Evolutionary conservation across 2,888 invertebrate species (phyloP).

Genomic region (Harpalus rubripes): DNA sequence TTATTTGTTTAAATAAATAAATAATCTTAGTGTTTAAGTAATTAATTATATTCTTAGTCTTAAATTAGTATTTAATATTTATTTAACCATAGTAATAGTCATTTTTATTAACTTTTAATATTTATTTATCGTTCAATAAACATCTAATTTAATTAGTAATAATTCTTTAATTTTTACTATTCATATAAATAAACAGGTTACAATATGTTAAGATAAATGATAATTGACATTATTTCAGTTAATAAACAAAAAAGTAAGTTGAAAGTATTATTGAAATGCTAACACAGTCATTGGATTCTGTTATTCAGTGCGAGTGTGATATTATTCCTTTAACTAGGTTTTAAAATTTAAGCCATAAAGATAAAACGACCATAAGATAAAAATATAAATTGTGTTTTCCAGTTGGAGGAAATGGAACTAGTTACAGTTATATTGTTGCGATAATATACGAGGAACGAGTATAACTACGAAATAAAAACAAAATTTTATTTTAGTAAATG

Average conservation of each 20-base stretch:
- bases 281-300: neutral
- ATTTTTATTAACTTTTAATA: too few species aligned
- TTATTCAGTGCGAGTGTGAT: neutral
- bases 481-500: neutral
- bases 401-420: neutral
- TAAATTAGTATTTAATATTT: too few species aligned
- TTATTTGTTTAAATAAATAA: too few species aligned
- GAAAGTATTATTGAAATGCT: neutral
- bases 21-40: too few species aligned
- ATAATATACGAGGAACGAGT: neutral
- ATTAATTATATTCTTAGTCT: too few species aligned
- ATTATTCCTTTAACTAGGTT: neutral
- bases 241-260: neutral
- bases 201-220: too few species aligned
- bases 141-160: too few species aligned
- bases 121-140: too few species aligned
- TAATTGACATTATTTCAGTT: neutral
- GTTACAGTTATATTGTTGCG: neutral
- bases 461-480: neutral
- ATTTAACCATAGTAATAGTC: too few species aligned
- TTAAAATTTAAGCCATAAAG: constrained; percentile 1
- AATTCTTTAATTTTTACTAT: too few species aligned
- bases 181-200: too few species aligned
- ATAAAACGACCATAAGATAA: neutral
- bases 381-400: neutral